These are phyloP conservation scores for Campopleginae sp. DNA, from an alignment of 2,888 invertebrate species.

Conservation along the genomic window DNA sequence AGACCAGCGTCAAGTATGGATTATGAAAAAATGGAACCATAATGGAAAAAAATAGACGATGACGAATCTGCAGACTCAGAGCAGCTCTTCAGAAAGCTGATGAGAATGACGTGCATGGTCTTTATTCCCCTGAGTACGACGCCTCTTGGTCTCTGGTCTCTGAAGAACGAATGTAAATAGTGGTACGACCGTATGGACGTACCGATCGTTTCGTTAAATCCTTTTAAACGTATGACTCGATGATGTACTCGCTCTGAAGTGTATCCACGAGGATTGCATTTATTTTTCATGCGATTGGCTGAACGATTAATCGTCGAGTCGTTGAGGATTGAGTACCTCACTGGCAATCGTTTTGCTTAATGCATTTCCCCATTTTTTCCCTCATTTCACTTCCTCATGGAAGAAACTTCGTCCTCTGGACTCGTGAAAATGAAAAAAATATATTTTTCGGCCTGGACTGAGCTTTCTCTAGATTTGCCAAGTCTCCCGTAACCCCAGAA, in stretches of 20 bases:
- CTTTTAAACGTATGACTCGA: conserved; percentile 2
- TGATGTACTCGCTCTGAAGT: not conserved
- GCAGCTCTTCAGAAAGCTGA: not conserved
- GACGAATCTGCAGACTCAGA: conserved; percentile 63
- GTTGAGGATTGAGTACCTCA: conserved; percentile 22
- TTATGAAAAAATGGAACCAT: too few relatives aligned
- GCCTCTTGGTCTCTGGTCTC: not conserved
- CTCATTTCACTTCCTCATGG: not conserved
- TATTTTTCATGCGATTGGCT: conserved; percentile 9
- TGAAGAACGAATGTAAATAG: conserved; percentile 23
- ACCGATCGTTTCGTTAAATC: not conserved
- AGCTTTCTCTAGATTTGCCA: not conserved
- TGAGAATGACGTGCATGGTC: not conserved
- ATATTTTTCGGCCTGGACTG: not conserved
- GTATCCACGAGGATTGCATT: conserved; percentile 18
- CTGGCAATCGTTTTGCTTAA: not conserved
- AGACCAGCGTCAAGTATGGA: too few relatives aligned
- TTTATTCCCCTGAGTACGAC: not conserved
- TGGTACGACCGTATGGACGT: not conserved
- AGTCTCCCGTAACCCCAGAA: too few relatives aligned
- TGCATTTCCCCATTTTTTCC: not conserved
- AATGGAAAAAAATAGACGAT: conserved; percentile 53
- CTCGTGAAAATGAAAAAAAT: not conserved
- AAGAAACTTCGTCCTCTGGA: not conserved
- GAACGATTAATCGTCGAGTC: conserved; percentile 36